These are phyloP conservation scores for Puntigrus tetrazona DNA, from an alignment of 2,113 vertebrate species.

Conservation along the genomic window DNA sequence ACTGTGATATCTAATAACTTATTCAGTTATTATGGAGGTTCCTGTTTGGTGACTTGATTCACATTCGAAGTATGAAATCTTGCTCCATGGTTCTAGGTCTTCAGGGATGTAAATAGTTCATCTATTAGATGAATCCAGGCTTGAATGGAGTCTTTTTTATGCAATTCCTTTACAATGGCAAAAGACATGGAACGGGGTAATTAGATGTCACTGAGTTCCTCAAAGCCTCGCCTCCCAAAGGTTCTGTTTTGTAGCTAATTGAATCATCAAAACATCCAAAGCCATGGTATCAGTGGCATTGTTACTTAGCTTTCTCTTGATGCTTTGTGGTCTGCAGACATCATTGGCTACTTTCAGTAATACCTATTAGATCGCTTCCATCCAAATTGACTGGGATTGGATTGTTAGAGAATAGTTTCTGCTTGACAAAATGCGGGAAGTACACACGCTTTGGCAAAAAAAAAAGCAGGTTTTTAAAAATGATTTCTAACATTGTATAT, in stretches of 20 bases:
- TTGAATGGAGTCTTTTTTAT: constrained; percentile 7
- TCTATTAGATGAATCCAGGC: constrained; percentile 1
- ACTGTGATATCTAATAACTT: neutral
- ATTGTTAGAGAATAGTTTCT: neutral
- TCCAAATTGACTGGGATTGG: neutral
- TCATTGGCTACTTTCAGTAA: neutral
- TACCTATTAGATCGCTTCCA: neutral
- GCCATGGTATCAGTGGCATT: neutral
- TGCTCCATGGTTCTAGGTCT: neutral
- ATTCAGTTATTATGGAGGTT: neutral
- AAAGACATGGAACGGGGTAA: neutral
- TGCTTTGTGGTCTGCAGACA: neutral
- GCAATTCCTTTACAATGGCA: neutral
- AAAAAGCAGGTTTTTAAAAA: too few relatives aligned
- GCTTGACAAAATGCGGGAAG: neutral
- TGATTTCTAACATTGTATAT: neutral
- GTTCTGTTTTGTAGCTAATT: neutral
- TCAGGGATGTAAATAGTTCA: neutral
- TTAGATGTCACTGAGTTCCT: constrained; percentile 10
- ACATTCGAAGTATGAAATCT: neutral
- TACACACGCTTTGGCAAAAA: neutral
- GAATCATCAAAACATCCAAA: constrained; percentile 12
- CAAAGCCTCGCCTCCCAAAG: neutral
- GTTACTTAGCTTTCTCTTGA: constrained; percentile 16
- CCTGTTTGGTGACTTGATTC: neutral